Evolutionary conservation across 1,140 invertebrate genomes (phyloP), one percentile per base, ranked within the genome.

Genomic region (Brachionus rotundiformis): DNA sequence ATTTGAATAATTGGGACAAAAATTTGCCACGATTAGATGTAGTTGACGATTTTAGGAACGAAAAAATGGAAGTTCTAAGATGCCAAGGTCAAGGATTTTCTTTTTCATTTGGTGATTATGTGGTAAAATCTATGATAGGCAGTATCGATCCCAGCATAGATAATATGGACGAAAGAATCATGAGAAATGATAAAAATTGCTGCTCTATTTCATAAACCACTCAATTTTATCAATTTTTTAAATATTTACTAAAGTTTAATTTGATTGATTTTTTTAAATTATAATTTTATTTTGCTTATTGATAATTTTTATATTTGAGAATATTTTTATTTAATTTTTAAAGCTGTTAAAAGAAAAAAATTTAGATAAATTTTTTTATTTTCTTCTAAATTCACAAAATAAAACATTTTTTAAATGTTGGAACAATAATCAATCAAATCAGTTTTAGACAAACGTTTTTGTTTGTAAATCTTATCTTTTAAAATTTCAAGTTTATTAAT

Each of bases 101-200:
- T 11, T 80, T 80, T 27, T 61, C 76, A 13, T 80, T 59, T 44
- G 49, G 76, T 65, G 76, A 80, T 65, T 80, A 80, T 65, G 76
- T 80, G n/a, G 76, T 80, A 6, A 80, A 80, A 44, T 33, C 76
- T 2, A 39, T 80, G n/a, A 41, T 80, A 25, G 76, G 76, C 0
- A 59, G 44, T 23, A 27, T 80, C 23, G 76, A 61, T 44, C 49
- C 13, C n/a, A 2, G 2, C 13, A 11, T 80, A 8, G 76, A 80
- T 27, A 61, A 16, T 19, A 11, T 23, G 11, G 47, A 80, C 33
- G 76, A 80, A 23, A 77, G 16, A 25, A 16, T 36, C 10, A 4
- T 5, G 16, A 8, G 16, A 3, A 19, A 4, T 19, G 23, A 54
- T 54, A 13, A 68, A 44, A 39, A 23, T n/a, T 77, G 73, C 25